Conservation (phyloP, 2,797 vertebrate genomes). For the Australoheros facetus region DNA sequence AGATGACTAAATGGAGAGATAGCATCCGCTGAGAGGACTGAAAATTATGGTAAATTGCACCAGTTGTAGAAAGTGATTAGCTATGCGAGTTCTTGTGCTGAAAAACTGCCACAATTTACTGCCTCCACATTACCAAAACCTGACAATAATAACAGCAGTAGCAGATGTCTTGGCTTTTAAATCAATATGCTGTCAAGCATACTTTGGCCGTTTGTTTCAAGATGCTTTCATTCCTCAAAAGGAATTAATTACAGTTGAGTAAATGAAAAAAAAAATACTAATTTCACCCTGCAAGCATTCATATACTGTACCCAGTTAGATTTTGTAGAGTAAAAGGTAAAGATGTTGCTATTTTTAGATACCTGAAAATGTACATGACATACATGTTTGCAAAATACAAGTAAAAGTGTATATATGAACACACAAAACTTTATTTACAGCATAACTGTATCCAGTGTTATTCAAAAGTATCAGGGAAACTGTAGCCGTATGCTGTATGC, state of each 20-base stretch:
- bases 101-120: slow-evolving; percentile 27
- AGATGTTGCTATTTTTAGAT: background rate
- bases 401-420: background rate
- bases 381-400: background rate
- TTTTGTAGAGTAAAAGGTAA: background rate
- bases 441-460: too few relatives aligned
- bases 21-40: slow-evolving; percentile 13
- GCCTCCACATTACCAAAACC: slow-evolving; percentile 8
- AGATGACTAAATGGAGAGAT: slow-evolving; percentile 45
- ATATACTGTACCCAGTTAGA: background rate
- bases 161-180: slow-evolving; percentile 26
- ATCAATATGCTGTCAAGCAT: background rate
- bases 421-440: too few relatives aligned
- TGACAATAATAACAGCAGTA: background rate
- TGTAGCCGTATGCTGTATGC: too few relatives aligned
- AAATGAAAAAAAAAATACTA: background rate
- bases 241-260: background rate
- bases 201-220: background rate
- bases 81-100: slow-evolving; percentile 6
- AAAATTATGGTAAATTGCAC: slow-evolving; percentile 34
- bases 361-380: background rate
- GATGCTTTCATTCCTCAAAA: background rate
- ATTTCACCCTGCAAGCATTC: background rate
- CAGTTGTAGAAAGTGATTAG: slow-evolving; percentile 31
- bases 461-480: too few relatives aligned